Evolutionary conservation across 2,113 vertebrate genomes (phyloP).

Genomic region (Craseonycteris thonglongyai): DNA sequence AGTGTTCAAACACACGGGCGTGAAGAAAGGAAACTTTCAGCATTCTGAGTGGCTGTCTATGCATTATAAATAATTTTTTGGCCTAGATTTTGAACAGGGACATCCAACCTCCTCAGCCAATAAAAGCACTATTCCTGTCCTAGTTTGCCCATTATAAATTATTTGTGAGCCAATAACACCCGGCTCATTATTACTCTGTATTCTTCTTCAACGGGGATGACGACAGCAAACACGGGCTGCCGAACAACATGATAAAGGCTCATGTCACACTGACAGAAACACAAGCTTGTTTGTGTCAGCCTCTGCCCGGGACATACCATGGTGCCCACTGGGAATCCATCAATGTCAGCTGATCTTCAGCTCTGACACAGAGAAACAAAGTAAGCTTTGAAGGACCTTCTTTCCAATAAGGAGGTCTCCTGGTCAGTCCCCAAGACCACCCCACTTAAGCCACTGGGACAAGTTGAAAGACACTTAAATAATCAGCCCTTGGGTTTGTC

Average conservation of each 20-base stretch:
- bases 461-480: constrained; percentile 33
- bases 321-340: constrained; percentile 54
- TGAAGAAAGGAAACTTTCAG: constrained; percentile 45
- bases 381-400: constrained; percentile 69
- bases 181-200: constrained; percentile 44
- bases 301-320: constrained; percentile 57
- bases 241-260: constrained; percentile 49
- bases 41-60: constrained; percentile 35
- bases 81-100: constrained; percentile 70
- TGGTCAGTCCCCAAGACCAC: constrained; percentile 47
- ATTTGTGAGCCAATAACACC: constrained; percentile 60
- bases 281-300: constrained; percentile 68
- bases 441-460: constrained; percentile 11
- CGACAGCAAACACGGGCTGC: constrained; percentile 49
- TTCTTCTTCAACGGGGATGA: constrained; percentile 28
- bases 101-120: constrained; percentile 35
- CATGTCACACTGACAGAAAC: constrained; percentile 65
- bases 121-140: constrained; percentile 56
- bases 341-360: constrained; percentile 60
- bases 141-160: constrained; percentile 67
- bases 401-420: constrained; percentile 54
- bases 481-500: background rate
- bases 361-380: constrained; percentile 65
- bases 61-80: constrained; percentile 69
- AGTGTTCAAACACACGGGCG: background rate